These are phyloP conservation scores for Sturnus vulgaris DNA, from an alignment of 2,113 vertebrate species.

Conservation along the genomic window DNA sequence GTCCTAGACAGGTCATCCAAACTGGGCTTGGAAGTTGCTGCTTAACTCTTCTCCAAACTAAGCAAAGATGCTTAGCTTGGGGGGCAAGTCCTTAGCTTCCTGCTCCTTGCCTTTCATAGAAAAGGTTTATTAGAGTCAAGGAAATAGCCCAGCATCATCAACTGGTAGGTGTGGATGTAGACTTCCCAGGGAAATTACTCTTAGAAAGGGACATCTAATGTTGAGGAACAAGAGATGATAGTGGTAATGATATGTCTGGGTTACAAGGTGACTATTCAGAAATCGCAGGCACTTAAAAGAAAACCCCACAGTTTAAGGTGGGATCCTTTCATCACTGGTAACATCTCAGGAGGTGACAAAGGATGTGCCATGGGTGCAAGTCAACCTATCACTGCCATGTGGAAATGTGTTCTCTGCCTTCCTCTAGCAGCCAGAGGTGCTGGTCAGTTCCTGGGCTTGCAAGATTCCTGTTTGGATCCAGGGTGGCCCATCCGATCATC, in stretches of 20 bases:
- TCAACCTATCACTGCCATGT: fast-evolving
- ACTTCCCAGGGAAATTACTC: not conserved
- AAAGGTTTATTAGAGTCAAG: not conserved
- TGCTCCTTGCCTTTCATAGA: not conserved
- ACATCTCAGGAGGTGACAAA: not conserved
- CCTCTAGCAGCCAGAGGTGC: not conserved
- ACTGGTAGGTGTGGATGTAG: not conserved
- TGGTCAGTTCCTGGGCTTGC: not conserved
- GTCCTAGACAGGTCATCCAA: not conserved
- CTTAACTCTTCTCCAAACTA: not conserved
- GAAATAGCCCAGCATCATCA: not conserved
- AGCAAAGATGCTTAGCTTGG: not conserved
- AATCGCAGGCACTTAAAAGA: not conserved
- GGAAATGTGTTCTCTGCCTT: not conserved
- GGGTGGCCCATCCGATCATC: not conserved
- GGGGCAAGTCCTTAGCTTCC: not conserved
- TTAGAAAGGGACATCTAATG: not conserved
- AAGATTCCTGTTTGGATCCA: not conserved
- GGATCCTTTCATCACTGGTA: not conserved
- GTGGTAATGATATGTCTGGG: not conserved
- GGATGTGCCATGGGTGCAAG: not conserved
- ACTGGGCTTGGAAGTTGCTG: not conserved
- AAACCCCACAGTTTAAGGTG: not conserved
- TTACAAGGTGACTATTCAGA: not conserved
- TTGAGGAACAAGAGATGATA: not conserved